Evolutionary conservation across 64 coral and sea anemone genomes (phyloP).

Genomic region (Montipora capricornis): DNA sequence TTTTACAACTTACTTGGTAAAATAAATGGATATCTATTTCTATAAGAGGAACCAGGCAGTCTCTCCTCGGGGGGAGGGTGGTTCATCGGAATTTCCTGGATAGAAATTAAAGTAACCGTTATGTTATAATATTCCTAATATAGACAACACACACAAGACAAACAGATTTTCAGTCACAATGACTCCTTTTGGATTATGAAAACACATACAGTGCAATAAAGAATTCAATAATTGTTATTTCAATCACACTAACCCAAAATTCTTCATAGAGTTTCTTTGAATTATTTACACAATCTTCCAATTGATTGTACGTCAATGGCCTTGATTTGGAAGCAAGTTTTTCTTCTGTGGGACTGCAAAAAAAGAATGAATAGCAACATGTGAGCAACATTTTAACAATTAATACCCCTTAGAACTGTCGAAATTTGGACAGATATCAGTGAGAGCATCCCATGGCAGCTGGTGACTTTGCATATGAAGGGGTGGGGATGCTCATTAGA

Average conservation of each 20-base stretch:
- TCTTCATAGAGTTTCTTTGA: slow-evolving; percentile 77
- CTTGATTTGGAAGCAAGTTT: slow-evolving; percentile 88
- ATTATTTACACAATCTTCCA: slow-evolving; percentile 88
- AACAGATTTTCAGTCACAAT: no score
- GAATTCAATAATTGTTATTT: not conserved
- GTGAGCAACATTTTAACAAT: not conserved
- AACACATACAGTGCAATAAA: not conserved
- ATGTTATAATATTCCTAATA: no score
- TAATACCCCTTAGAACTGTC: no score
- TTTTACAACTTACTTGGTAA: slow-evolving; percentile 83
- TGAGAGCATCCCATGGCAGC: no score
- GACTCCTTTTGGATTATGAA: no score
- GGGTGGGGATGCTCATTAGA: no score
- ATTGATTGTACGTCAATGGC: slow-evolving; percentile 64
- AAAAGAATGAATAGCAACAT: not conserved
- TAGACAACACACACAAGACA: no score
- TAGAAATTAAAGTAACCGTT: not conserved
- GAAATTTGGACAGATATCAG: no score
- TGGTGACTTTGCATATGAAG: no score
- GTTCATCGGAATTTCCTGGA: slow-evolving; percentile 87
- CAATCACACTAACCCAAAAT: slow-evolving; percentile 78
- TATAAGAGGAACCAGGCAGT: slow-evolving; percentile 87
- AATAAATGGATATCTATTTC: slow-evolving; percentile 93
- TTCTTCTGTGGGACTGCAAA: slow-evolving; percentile 85
- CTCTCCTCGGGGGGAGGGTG: slow-evolving; percentile 79